Conservation (phyloP, 53 echinoderm and acorn worm genomes). For the Hippasteria phrygiana region DNA sequence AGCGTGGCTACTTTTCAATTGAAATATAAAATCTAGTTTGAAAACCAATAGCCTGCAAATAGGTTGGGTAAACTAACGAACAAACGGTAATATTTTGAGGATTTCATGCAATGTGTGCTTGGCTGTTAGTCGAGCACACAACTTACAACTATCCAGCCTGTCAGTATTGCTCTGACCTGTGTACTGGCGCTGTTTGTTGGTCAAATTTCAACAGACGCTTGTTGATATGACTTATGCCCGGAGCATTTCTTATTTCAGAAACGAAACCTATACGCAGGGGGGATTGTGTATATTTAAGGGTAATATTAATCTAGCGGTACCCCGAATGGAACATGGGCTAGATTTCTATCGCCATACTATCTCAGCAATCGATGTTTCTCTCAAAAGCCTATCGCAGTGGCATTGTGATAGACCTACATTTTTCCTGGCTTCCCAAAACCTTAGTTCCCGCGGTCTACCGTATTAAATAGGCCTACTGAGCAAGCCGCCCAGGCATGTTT, state of each 20-base stretch:
- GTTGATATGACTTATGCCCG: not conserved
- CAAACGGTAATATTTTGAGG: no score
- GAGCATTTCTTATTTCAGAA: not conserved
- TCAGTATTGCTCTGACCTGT: no score
- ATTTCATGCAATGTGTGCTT: no score
- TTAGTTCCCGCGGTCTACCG: not conserved
- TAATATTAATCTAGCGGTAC: not conserved
- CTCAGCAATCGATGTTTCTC: constrained; percentile 23
- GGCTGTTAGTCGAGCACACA: no score
- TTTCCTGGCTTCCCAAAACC: not conserved
- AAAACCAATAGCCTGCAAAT: no score
- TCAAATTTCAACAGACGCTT: no score
- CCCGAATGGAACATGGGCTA: not conserved
- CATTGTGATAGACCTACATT: constrained; percentile 60
- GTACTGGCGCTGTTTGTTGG: no score
- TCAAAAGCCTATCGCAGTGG: constrained; percentile 1
- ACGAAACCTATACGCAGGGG: not conserved
- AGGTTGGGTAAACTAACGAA: no score
- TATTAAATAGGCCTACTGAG: not conserved
- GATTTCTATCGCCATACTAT: constrained; percentile 36
- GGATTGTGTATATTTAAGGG: not conserved
- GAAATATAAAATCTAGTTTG: no score
- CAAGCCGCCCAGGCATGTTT: not conserved
- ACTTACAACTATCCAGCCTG: no score
- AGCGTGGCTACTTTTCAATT: no score